A percentile compares a stretch with the other conserved stretches of the same genome.
Evolutionary conservation across 2,113 vertebrate genomes (phyloP).

Genomic region (Oncorhynchus clarkii): DNA sequence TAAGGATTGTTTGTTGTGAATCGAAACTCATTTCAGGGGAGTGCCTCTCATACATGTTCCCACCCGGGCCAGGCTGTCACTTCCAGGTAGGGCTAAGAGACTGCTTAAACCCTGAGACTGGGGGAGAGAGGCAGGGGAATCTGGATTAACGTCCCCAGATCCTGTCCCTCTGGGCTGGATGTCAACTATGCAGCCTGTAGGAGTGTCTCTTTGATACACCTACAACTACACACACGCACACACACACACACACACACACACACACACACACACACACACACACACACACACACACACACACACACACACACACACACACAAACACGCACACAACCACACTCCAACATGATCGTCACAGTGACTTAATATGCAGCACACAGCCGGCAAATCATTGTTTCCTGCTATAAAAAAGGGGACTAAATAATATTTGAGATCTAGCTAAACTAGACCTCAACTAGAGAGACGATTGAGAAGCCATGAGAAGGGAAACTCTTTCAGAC

Average conservation of each 20-base stretch:
- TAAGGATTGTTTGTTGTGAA: neutral
- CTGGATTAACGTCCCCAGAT: constrained; percentile 64
- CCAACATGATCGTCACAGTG: neutral
- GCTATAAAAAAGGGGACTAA: constrained; percentile 24
- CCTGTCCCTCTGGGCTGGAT: constrained; percentile 53
- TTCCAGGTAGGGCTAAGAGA: constrained; percentile 57
- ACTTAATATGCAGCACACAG: neutral
- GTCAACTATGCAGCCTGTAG: constrained; percentile 17
- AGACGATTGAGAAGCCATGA: constrained; percentile 9
- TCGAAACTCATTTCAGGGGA: neutral
- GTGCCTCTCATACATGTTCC: constrained; percentile 6
- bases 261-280: too few relatives aligned
- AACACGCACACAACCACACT: neutral
- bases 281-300: neutral
- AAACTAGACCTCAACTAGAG: constrained; percentile 14
- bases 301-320: too few relatives aligned
- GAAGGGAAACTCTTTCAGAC: constrained; percentile 27
- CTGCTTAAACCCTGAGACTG: constrained; percentile 36
- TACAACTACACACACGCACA: neutral
- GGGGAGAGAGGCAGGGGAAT: constrained; percentile 37
- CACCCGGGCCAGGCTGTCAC: constrained; percentile 49
- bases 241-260: too few relatives aligned
- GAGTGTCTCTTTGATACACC: constrained; percentile 27
- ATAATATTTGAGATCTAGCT: constrained; percentile 34
- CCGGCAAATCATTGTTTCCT: constrained; percentile 37